These are phyloP conservation scores for Campaea margaritaria DNA, from an alignment of 2,888 invertebrate genomes.

Conservation along the genomic window DNA sequence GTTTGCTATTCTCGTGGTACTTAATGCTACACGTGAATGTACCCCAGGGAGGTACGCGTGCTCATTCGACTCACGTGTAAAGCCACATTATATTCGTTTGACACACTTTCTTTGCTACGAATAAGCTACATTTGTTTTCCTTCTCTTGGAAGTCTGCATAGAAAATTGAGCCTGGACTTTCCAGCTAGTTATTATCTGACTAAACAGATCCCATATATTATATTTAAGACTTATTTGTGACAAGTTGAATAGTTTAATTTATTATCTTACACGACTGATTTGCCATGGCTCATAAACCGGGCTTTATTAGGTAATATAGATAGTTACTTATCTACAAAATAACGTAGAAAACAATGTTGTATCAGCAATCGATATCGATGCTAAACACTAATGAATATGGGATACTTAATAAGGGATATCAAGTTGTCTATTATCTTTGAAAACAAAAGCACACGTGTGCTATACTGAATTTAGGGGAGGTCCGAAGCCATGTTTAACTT, in stretches of 20 bases:
- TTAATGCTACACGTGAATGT: too few relatives aligned
- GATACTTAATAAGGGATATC: conserved; percentile 38
- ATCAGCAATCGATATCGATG: conserved; percentile 57
- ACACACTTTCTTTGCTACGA: too few relatives aligned
- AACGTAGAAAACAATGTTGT: conserved; percentile 65
- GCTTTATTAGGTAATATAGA: conserved; percentile 45
- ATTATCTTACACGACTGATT: conserved; percentile 19
- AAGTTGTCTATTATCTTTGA: conserved; percentile 40
- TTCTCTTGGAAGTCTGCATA: too few relatives aligned
- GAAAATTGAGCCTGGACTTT: too few relatives aligned
- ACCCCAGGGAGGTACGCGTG: too few relatives aligned
- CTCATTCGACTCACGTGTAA: too few relatives aligned
- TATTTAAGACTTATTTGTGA: too few relatives aligned
- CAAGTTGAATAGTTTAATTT: not conserved
- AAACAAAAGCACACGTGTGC: conserved; percentile 31
- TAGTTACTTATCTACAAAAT: conserved; percentile 58
- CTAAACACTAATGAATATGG: conserved; percentile 47
- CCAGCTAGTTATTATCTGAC: too few relatives aligned
- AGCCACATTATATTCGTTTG: too few relatives aligned
- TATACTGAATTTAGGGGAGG: not conserved
- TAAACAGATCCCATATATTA: too few relatives aligned
- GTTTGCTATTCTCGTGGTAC: too few relatives aligned
- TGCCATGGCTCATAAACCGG: conserved; percentile 43
- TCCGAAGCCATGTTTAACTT: not conserved
- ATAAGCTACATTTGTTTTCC: too few relatives aligned